A percentile compares a stretch with the other conserved stretches of the same genome.
phyloP scores from a whole-genome alignment of 2,888 invertebrate species.

The Drosophila multiciliata region DNA sequence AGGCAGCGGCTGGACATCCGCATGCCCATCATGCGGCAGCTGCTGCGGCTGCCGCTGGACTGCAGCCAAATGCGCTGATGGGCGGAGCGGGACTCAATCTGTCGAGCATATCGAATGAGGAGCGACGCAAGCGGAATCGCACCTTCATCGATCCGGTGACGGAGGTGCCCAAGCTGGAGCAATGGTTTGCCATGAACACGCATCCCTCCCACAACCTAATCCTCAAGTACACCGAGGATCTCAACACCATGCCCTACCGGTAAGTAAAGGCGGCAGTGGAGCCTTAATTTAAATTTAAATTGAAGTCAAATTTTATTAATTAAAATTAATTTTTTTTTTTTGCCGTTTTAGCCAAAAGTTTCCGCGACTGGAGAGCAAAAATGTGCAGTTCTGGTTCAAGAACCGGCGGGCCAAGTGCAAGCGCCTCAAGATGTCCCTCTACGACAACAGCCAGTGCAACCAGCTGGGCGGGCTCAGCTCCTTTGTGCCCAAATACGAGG shows the following conservation, averaged over 20 bases:
- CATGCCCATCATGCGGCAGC: constrained; percentile 84
- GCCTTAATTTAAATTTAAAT: neutral
- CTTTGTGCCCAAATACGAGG: constrained; percentile 84
- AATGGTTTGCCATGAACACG: constrained; percentile 99
- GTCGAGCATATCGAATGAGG: constrained; percentile 90
- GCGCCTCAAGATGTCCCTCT: constrained; percentile 95
- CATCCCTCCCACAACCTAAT: constrained; percentile 99
- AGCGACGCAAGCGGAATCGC: constrained; percentile 96
- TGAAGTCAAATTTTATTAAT: neutral
- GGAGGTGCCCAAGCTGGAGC: constrained; percentile 96
- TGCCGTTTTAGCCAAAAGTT: constrained; percentile 92
- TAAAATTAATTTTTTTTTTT: constrained; percentile 10
- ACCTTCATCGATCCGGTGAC: constrained; percentile 99
- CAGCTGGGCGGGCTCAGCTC: constrained; percentile 82
- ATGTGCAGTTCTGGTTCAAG: constrained; percentile 99
- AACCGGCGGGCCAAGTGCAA: constrained; percentile 99
- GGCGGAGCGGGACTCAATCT: constrained; percentile 88
- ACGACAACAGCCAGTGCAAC: constrained; percentile 86
- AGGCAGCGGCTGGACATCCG: constrained; percentile 83
- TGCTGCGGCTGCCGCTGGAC: constrained; percentile 84
- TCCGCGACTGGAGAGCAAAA: constrained; percentile 99
- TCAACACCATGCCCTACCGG: constrained; percentile 97
- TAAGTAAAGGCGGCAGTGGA: constrained; percentile 65
- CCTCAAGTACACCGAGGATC: constrained; percentile 98
- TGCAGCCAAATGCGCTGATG: constrained; percentile 75